Conservation (phyloP, 2,113 vertebrate species). For the Centropus unirufus region DNA sequence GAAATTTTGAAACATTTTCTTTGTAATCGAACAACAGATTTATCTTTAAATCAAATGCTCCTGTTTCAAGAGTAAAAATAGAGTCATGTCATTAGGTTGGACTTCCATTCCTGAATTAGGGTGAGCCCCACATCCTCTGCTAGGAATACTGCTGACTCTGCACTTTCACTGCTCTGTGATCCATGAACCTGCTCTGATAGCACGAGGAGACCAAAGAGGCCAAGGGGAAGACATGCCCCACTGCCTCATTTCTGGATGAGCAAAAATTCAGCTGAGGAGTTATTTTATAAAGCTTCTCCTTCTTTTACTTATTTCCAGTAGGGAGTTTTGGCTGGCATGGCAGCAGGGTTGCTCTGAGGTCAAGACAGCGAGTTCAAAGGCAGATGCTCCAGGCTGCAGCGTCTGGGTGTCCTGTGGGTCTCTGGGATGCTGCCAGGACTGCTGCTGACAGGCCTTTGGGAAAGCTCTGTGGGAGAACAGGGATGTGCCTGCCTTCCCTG, state of each 20-base stretch:
- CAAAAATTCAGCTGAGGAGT: slow-evolving; percentile 9
- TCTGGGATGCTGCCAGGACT: not conserved
- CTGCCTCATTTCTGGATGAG: not conserved
- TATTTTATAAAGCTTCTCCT: not conserved
- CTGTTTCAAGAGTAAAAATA: not conserved
- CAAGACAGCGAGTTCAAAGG: not conserved
- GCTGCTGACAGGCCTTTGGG: not conserved
- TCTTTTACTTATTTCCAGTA: not conserved
- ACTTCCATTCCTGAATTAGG: not conserved
- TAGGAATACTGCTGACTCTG: not conserved
- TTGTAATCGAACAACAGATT: not conserved
- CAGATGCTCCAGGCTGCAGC: not conserved
- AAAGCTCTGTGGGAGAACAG: not conserved
- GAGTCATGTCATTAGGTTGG: not conserved
- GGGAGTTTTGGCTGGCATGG: not conserved
- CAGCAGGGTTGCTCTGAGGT: not conserved
- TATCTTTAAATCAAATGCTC: not conserved
- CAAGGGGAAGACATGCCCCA: not conserved
- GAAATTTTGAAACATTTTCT: not conserved
- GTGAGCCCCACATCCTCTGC: not conserved
- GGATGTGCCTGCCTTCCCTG: not conserved
- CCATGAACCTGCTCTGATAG: not conserved
- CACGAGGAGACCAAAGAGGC: not conserved
- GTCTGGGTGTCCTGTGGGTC: not conserved
- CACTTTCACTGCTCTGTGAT: not conserved